Percentiles rank a stretch among this genome's conserved stretches.
phyloP scores from a whole-genome alignment of 1,140 invertebrate genomes.

The Microplitis demolitor region DNA sequence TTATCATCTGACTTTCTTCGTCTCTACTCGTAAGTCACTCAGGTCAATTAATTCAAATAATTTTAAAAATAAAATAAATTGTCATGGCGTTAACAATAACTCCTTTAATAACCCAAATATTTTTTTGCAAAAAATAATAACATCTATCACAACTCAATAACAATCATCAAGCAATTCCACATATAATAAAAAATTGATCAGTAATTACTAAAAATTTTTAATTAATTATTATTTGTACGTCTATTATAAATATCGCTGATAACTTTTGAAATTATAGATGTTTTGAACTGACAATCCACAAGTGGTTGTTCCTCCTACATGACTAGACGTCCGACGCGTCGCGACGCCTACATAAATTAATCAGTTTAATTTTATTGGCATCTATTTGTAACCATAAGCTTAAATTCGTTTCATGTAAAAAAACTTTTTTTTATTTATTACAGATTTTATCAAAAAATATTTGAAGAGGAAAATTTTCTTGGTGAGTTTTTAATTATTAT shows the following conservation, averaged over 20 bases:
- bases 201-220: not conserved
- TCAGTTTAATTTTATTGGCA: not conserved
- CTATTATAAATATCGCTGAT: not conserved
- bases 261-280: not conserved
- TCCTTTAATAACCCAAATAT: not conserved
- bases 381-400: not conserved
- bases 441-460: too few relatives aligned
- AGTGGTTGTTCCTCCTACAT: conserved; percentile 44
- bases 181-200: not conserved
- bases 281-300: conserved; percentile 41
- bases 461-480: too few relatives aligned
- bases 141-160: not conserved
- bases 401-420: too few relatives aligned
- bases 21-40: too few relatives aligned
- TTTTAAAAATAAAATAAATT: not conserved
- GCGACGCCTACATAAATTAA: conserved; percentile 5
- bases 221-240: not conserved
- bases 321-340: conserved; percentile 3
- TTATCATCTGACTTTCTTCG: too few relatives aligned
- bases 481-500: too few relatives aligned
- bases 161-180: not conserved
- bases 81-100: not conserved
- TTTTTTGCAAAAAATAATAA: not conserved
- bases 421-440: too few relatives aligned
- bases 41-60: not conserved